Evolutionary conservation across 2,888 invertebrate species (phyloP), one percentile per base, ranked within the genome.

Genomic region (Dyspetes luteomarginatus): DNA sequence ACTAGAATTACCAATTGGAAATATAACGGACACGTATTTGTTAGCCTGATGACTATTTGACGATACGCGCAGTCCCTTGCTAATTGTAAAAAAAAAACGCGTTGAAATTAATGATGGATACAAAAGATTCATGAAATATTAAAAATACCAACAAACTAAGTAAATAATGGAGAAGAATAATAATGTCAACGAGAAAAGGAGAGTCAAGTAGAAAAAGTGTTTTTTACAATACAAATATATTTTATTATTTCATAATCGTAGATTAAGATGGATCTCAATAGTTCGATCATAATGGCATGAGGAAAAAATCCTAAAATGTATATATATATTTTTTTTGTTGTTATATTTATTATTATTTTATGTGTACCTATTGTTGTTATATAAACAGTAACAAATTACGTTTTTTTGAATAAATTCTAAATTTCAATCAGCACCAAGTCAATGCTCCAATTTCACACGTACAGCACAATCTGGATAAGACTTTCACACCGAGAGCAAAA

Each of bases 1-100:
- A 26, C 17, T 9, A 62, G 55, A n/a, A 76, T 55, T 72, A 67
- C 67, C 55, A 48, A 55, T 67, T 45, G 28, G 52, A 55, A 17
- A 67, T 36, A 55, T 28, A 62, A 0, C 5, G 15, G n/a, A n/a
- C 15, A 17, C 4, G 45, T 45, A 45, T 45, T 45, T 45, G 12
- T 5, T 15, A 15, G 17, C 12, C 5, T 5, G 5, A n/a, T 17
- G 36, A 4, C 36, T 36, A 12, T 36, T 36, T 12, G 36, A 36
- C 36, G 36, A 36, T 36, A 12, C 9, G 12, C 36, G 9, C 12
- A 36, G 36, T 9, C 12, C 9, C 9, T n/a, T 36, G 9, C 36
- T 36, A 12, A 36, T 12, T 12, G 12, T 36, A 36, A 36, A 12
- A 36, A 12, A 1, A 12, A 36, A 2, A 36, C 36, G 36, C 7